Conservation (phyloP, 2,113 vertebrate genomes). For the Columba janthina region DNA sequence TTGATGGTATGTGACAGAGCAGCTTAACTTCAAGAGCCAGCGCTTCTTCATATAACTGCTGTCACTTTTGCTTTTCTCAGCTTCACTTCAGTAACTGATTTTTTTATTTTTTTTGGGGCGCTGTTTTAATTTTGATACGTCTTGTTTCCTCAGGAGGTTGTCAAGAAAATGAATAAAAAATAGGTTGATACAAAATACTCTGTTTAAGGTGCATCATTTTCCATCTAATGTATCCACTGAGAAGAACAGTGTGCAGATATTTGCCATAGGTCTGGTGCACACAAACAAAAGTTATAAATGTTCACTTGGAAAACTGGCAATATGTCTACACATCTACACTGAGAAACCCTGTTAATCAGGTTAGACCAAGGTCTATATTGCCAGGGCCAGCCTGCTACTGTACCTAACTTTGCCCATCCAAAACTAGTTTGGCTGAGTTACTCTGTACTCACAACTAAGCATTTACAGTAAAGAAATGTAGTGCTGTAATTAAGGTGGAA, state of each 20-base stretch:
- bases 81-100: conserved; percentile 64
- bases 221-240: background rate
- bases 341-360: conserved; percentile 49
- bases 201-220: background rate
- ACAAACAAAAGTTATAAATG: background rate
- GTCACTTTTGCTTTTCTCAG: conserved; percentile 70
- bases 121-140: conserved; percentile 69
- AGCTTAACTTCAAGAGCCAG: conserved; percentile 74
- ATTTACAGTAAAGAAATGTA: background rate
- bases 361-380: background rate
- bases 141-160: conserved; percentile 50
- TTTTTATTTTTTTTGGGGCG: background rate
- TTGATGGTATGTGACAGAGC: conserved; percentile 75
- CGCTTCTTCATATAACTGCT: conserved; percentile 59
- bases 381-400: background rate
- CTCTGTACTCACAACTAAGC: background rate
- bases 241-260: background rate
- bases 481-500: background rate
- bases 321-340: conserved; percentile 24
- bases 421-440: background rate
- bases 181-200: background rate
- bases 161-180: conserved; percentile 57
- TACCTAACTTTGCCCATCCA: background rate
- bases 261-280: background rate
- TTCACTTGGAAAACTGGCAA: background rate